Evolutionary conservation across 1,140 invertebrate species (phyloP).

Genomic region (Leptinotarsa defecta): DNA sequence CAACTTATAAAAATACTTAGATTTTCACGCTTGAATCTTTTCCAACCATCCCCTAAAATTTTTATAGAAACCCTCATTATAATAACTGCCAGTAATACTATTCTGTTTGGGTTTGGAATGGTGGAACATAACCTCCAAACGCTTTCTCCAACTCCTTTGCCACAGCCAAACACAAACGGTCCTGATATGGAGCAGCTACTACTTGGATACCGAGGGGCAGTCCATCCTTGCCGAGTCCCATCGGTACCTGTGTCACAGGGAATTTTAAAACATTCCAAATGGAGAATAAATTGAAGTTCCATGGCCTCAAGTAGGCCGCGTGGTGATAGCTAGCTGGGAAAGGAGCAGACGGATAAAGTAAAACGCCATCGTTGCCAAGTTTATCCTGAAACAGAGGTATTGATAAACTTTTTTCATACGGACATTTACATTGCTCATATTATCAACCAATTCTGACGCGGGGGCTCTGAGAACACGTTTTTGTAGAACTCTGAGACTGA

Average conservation of each 20-base stretch:
- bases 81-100: background rate
- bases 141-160: constrained; percentile 78
- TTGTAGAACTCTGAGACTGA: no score
- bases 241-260: constrained; percentile 81
- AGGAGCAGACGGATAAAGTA: constrained; percentile 85
- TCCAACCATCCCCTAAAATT: no score
- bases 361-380: constrained; percentile 77
- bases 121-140: constrained; percentile 84
- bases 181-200: constrained; percentile 75
- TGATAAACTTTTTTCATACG: background rate
- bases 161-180: constrained; percentile 82
- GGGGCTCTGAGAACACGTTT: no score
- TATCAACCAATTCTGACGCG: no score
- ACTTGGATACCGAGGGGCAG: constrained; percentile 84
- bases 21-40: no score
- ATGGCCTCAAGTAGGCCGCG: constrained; percentile 76
- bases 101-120: constrained; percentile 53
- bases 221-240: constrained; percentile 75
- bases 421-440: no score
- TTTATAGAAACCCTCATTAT: background rate
- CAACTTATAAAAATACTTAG: no score
- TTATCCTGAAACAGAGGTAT: constrained; percentile 60
- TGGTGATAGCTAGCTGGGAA: constrained; percentile 85
- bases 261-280: constrained; percentile 86
- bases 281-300: constrained; percentile 87